A percentile compares a stretch with the other conserved stretches of the same genome.
These are phyloP conservation scores for Drosophila stalkeri DNA, from an alignment of 2,888 invertebrate genomes.

Conservation along the genomic window DNA sequence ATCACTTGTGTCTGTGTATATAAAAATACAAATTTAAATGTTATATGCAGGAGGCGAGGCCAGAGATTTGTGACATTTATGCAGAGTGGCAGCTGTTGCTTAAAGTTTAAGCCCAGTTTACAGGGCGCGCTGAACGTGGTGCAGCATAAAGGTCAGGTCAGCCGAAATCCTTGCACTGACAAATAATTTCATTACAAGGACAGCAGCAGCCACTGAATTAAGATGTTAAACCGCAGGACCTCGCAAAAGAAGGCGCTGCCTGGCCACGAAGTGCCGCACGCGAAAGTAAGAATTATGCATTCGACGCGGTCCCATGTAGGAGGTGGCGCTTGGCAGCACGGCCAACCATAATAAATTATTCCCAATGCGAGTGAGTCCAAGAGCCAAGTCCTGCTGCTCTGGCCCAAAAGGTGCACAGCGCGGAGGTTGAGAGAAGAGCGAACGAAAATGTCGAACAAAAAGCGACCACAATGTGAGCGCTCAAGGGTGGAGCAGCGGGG, in stretches of 20 bases:
- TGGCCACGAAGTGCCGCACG: conserved; percentile 41
- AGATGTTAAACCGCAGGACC: conserved; percentile 36
- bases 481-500: not conserved
- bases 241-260: conserved; percentile 6
- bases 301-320: conserved; percentile 18
- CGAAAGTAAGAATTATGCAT: conserved; percentile 75
- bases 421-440: conserved; percentile 29
- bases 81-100: conserved; percentile 14
- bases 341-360: conserved; percentile 74
- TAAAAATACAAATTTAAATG: not conserved
- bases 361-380: conserved; percentile 56
- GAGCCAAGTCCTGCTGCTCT: conserved; percentile 35
- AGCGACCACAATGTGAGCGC: conserved; percentile 28
- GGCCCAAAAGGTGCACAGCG: conserved; percentile 47
- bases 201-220: conserved; percentile 57
- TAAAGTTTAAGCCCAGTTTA: conserved; percentile 26
- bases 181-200: conserved; percentile 75
- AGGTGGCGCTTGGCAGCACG: conserved; percentile 17
- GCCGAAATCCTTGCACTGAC: conserved; percentile 56
- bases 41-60: not conserved
- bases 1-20: not conserved
- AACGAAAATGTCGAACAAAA: conserved; percentile 57
- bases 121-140: not conserved
- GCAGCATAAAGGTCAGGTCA: conserved; percentile 11
- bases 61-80: conserved; percentile 33